Evolutionary conservation across 1,140 invertebrate species (phyloP).

Genomic region (Leptonema lineaticorne): DNA sequence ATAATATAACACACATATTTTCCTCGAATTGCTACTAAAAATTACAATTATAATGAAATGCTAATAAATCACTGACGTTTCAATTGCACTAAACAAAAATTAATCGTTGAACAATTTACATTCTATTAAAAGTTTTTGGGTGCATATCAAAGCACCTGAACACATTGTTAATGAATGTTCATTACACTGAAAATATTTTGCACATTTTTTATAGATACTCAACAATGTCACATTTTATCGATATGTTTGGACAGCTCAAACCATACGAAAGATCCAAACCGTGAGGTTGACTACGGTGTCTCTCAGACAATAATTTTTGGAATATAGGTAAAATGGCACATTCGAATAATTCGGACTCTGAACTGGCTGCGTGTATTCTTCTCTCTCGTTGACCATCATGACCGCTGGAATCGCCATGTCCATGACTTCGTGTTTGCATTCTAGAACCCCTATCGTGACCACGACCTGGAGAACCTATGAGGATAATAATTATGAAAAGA

Average conservation of each 20-base stretch:
- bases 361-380: constrained; percentile 76
- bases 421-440: constrained; percentile 43
- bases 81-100: background rate
- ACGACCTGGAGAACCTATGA: constrained; percentile 45
- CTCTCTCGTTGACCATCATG: constrained; percentile 50
- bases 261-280: constrained; percentile 71
- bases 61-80: background rate
- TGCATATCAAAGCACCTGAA: constrained; percentile 4
- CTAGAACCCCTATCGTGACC: constrained; percentile 17
- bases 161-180: background rate
- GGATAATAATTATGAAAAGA: background rate
- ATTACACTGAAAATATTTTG: background rate
- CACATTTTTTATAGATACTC: constrained; percentile 82
- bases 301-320: constrained; percentile 82
- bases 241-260: constrained; percentile 89
- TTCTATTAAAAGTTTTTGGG: background rate
- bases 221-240: constrained; percentile 93
- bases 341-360: constrained; percentile 77
- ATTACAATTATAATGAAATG: too few species aligned
- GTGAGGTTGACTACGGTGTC: constrained; percentile 67
- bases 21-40: too few species aligned
- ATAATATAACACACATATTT: too few species aligned
- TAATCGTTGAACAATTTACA: background rate
- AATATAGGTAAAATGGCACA: constrained; percentile 86
- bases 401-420: constrained; percentile 43